These are phyloP conservation scores for Apamea sordens DNA, from an alignment of 2,888 invertebrate species.

Conservation along the genomic window DNA sequence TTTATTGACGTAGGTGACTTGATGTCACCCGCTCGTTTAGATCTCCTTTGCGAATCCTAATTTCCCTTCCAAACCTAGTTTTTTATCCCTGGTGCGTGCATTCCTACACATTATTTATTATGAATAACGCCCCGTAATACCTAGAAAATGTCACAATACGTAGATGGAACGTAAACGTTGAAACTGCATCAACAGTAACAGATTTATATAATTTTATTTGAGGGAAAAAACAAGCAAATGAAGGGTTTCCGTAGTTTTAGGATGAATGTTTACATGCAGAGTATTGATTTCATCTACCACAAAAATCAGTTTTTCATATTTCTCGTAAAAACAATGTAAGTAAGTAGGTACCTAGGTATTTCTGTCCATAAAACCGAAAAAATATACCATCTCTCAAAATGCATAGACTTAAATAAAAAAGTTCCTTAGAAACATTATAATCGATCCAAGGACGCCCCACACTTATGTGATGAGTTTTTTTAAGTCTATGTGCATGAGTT, in stretches of 20 bases:
- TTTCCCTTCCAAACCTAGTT: neutral
- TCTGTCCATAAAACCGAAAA: neutral
- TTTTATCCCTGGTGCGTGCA: neutral
- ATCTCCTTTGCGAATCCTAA: neutral
- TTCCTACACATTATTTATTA: neutral
- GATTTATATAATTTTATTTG: no score
- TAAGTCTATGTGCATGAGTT: neutral
- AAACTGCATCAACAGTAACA: no score
- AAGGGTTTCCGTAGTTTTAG: neutral
- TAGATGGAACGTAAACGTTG: neutral
- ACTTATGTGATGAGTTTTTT: no score
- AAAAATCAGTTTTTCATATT: neutral
- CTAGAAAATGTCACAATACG: neutral
- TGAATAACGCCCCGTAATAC: neutral
- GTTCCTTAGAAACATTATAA: neutral
- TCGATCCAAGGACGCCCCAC: neutral
- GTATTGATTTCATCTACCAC: neutral
- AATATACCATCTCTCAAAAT: neutral
- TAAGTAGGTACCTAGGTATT: neutral
- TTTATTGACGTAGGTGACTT: constrained; percentile 6
- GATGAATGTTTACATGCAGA: neutral
- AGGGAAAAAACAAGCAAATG: no score
- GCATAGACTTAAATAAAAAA: neutral
- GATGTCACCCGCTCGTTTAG: neutral
- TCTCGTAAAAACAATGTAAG: neutral